These are phyloP conservation scores for Sapayoa aenigma DNA, from an alignment of 2,113 vertebrate genomes.

Conservation along the genomic window DNA sequence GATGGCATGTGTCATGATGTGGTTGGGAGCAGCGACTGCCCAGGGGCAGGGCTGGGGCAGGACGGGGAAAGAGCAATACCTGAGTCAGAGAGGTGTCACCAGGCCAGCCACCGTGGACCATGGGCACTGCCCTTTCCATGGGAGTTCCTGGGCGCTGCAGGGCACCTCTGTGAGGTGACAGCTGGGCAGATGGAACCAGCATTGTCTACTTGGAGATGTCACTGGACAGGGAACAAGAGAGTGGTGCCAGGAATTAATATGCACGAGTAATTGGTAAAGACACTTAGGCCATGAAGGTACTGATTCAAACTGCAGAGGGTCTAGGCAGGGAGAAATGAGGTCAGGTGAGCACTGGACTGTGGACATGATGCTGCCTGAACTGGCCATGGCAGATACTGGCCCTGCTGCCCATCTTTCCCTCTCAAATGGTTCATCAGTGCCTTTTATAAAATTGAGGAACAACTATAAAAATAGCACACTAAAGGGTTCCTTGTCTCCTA, in stretches of 20 bases:
- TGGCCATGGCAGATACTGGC: fast-evolving
- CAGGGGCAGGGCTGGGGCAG: neutral
- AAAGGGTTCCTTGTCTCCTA: neutral
- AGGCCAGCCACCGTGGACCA: neutral
- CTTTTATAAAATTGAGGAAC: neutral
- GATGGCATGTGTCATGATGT: fast-evolving
- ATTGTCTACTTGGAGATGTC: neutral
- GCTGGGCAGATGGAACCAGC: no score
- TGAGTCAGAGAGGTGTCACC: neutral
- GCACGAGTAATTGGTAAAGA: neutral
- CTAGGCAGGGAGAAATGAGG: neutral
- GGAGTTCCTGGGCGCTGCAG: fast-evolving
- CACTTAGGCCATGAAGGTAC: fast-evolving
- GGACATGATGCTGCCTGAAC: no score
- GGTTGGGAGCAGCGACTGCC: neutral
- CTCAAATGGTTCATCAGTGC: neutral
- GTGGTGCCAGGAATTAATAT: neutral
- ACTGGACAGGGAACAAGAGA: fast-evolving
- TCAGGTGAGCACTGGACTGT: fast-evolving
- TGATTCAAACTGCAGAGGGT: neutral
- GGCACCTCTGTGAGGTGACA: neutral
- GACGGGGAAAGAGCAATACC: neutral
- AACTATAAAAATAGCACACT: neutral
- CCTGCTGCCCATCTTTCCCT: neutral
- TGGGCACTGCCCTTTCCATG: neutral